These are phyloP conservation scores for Cerceris ruficornis DNA, from an alignment of 2,888 invertebrate genomes.

Conservation along the genomic window DNA sequence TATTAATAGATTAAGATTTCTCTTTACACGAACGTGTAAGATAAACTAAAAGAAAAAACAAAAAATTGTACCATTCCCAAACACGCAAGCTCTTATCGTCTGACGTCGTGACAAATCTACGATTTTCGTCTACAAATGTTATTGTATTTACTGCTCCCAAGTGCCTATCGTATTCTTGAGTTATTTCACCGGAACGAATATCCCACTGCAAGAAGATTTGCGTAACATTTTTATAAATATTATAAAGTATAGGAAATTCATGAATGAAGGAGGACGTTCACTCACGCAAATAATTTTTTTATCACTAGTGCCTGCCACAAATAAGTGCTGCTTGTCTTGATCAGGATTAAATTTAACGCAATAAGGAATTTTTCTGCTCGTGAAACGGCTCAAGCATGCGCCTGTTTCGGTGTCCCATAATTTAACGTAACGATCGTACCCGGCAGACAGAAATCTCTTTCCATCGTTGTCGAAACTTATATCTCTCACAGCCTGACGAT, in stretches of 20 bases:
- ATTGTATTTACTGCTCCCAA: slow-evolving; percentile 99
- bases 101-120: slow-evolving; percentile 98
- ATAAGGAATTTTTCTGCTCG: slow-evolving; percentile 98
- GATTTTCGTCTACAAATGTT: slow-evolving; percentile 99
- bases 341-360: slow-evolving; percentile 99
- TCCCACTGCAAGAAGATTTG: slow-evolving; percentile 91
- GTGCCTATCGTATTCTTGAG: slow-evolving; percentile 99
- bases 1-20: not conserved
- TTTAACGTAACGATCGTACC: slow-evolving; percentile 98
- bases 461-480: slow-evolving; percentile 97
- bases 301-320: slow-evolving; percentile 99
- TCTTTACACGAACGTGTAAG: not conserved
- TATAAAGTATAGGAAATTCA: not conserved
- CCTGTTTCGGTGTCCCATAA: slow-evolving; percentile 99
- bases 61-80: slow-evolving; percentile 94
- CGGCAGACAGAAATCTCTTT: slow-evolving; percentile 96
- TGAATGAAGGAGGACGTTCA: slow-evolving; percentile 62
- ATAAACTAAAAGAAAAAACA: not conserved
- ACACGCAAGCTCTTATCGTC: slow-evolving; percentile 99
- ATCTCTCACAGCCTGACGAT: slow-evolving; percentile 98
- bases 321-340: slow-evolving; percentile 97
- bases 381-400: slow-evolving; percentile 92
- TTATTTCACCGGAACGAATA: slow-evolving; percentile 95
- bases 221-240: not conserved
- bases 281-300: slow-evolving; percentile 99